Base-by-base conservation (phyloP, 2,888 invertebrate species). In the Hylaea fasciaria region DNA sequence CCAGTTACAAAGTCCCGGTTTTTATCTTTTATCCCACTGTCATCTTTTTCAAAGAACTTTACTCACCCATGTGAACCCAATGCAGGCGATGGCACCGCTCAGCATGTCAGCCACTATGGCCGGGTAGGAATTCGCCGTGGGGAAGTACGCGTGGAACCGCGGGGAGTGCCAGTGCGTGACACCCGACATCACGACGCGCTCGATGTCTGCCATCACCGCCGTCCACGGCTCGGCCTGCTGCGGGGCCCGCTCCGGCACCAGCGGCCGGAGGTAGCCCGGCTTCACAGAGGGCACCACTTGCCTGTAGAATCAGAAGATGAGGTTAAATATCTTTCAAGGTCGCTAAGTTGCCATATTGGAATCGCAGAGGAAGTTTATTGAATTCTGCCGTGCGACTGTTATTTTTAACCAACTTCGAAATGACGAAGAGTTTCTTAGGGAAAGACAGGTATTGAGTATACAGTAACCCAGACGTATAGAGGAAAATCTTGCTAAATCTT, bases 131-230 rank as follows among this genome's bases (percentile, higher is more conserved):
- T 97, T 97, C 28, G 96, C 98, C 0, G 98, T 97, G 14, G 98
- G 98, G 87, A 97, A 98, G 89, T 98, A 99, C 5, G 98, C 98
- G 87, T 98, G 97, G 91, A 99, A 99, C 79, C 96, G 94, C 8
- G 98, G 98, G 55, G 97, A 97, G 84, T 98, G 97, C 98, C 98
- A 99, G 81, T 98, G 98, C 0, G 98, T 98, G 56, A 98, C 97
- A 48, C 99, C 99, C 0, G 99, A 98, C 98, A 99, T 99, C 69
- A 99, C 97, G 57, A 98, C 96, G 55, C 96, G 93, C 84, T 99
- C 99, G 64, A 99, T 94, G 83, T 99, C 99, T 5, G 94, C 94
- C 95, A 99, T 96, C 56, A 99, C 96, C 54, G 96, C 95, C 65
- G 97, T 95, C 98, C 98, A 99, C 44, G 94, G 94, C 80, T 99